Evolutionary conservation across 2,797 vertebrate genomes (phyloP).

Genomic region (Cuculus canorus): DNA sequence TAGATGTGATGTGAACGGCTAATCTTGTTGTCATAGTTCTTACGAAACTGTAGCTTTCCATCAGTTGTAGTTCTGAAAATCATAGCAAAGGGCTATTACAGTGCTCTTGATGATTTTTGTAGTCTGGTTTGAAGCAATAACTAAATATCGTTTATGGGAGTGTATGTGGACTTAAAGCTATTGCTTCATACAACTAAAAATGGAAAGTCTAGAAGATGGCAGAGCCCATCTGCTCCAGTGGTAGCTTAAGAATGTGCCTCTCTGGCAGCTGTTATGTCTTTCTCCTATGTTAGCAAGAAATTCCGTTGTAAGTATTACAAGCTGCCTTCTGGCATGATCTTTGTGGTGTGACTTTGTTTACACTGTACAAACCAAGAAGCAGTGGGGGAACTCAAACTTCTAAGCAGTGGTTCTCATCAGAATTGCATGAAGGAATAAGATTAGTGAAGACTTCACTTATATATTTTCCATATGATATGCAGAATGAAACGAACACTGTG

Average conservation of each 20-base stretch:
- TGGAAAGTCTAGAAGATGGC: neutral
- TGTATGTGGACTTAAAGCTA: neutral
- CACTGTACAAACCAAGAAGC: neutral
- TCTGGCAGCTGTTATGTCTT: neutral
- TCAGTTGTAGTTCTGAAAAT: neutral
- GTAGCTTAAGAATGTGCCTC: neutral
- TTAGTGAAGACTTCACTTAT: neutral
- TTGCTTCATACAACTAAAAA: neutral
- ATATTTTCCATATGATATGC: neutral
- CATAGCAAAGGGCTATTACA: neutral
- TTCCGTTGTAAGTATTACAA: conserved; percentile 1
- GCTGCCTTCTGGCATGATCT: neutral
- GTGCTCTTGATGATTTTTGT: neutral
- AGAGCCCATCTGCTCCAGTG: neutral
- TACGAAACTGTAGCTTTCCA: neutral
- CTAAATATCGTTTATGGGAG: neutral
- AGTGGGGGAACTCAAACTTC: neutral
- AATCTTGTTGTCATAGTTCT: neutral
- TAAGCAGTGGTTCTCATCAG: neutral
- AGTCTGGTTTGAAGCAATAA: neutral
- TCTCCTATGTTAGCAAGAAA: neutral
- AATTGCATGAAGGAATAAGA: neutral
- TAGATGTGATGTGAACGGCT: neutral
- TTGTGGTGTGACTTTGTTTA: neutral
- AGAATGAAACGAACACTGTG: neutral